phyloP scores from a whole-genome alignment of 2,797 vertebrate species.

The Hippoglossus hippoglossus region DNA sequence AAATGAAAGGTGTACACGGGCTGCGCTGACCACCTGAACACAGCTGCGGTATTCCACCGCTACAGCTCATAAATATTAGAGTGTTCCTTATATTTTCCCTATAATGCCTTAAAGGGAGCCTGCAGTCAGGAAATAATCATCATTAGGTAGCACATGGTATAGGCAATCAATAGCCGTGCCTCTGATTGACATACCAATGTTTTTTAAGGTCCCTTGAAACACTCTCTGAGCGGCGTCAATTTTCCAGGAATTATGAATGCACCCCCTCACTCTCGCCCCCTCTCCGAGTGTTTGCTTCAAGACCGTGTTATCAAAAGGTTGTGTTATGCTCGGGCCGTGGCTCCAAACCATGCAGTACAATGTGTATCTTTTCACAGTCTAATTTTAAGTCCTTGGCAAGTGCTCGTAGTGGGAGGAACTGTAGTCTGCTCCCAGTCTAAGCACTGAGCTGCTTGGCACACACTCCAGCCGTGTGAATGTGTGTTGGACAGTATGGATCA shows the following conservation, averaged over 20 bases:
- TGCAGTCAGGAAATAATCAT: constrained; percentile 78
- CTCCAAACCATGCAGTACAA: constrained; percentile 63
- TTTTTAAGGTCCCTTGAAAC: constrained; percentile 64
- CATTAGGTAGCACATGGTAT: constrained; percentile 56
- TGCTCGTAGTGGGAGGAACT: constrained; percentile 62
- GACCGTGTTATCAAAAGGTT: constrained; percentile 52
- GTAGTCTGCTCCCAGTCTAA: constrained; percentile 59
- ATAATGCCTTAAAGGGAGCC: constrained; percentile 67
- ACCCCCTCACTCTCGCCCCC: constrained; percentile 14
- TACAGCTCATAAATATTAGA: constrained; percentile 58
- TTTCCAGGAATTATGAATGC: constrained; percentile 48
- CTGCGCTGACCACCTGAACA: constrained; percentile 11
- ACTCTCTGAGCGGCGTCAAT: constrained; percentile 46
- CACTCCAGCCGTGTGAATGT: constrained; percentile 61
- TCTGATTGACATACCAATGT: constrained; percentile 68
- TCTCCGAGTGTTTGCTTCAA: constrained; percentile 51
- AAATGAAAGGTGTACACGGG: not conserved
- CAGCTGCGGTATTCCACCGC: constrained; percentile 12
- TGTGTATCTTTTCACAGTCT: constrained; percentile 69
- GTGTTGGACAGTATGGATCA: constrained; percentile 64
- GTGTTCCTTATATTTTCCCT: constrained; percentile 56
- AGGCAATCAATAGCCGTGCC: constrained; percentile 64
- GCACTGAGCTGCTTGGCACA: constrained; percentile 66
- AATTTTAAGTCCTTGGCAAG: constrained; percentile 75
- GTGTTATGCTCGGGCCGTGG: constrained; percentile 50